Evolutionary conservation across 2,113 vertebrate species (phyloP).

Genomic region (Prinia subflava): DNA sequence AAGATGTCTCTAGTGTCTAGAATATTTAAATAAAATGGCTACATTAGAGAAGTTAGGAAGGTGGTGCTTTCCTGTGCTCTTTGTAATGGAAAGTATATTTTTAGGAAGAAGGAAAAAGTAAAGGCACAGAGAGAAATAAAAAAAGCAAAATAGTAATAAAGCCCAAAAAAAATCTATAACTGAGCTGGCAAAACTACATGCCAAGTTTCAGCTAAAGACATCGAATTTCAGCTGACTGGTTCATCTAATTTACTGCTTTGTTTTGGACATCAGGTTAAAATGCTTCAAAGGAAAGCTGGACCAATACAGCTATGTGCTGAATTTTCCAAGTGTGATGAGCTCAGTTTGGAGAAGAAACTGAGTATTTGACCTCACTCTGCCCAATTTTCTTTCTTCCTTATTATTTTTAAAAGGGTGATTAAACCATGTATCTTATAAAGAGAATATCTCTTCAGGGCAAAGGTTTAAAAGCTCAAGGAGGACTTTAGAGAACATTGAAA

Average conservation of each 20-base stretch:
- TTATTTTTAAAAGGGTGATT: not conserved
- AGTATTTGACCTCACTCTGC: not conserved
- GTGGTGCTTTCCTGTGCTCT: not conserved
- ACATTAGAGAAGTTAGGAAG: not conserved
- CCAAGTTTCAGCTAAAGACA: slow-evolving; percentile 49
- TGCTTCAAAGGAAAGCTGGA: slow-evolving; percentile 26
- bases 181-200: slow-evolving; percentile 36
- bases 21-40: slow-evolving; percentile 12
- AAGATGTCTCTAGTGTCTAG: not conserved
- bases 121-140: not conserved
- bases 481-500: not conserved
- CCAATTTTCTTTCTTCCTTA: not conserved
- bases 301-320: not conserved
- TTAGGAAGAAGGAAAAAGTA: not conserved
- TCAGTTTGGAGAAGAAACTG: slow-evolving; percentile 5
- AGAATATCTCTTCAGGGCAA: not conserved
- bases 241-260: slow-evolving; percentile 66
- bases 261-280: slow-evolving; percentile 62
- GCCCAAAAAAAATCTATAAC: not conserved
- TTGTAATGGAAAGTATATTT: slow-evolving; percentile 24
- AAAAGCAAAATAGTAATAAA: not conserved
- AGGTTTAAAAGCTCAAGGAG: not conserved
- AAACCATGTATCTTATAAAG: not conserved
- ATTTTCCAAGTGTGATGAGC: slow-evolving; percentile 44
- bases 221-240: slow-evolving; percentile 55